phyloP scores from a whole-genome alignment of 2,888 invertebrate genomes.

The Dasysyrphus albostriatus region DNA sequence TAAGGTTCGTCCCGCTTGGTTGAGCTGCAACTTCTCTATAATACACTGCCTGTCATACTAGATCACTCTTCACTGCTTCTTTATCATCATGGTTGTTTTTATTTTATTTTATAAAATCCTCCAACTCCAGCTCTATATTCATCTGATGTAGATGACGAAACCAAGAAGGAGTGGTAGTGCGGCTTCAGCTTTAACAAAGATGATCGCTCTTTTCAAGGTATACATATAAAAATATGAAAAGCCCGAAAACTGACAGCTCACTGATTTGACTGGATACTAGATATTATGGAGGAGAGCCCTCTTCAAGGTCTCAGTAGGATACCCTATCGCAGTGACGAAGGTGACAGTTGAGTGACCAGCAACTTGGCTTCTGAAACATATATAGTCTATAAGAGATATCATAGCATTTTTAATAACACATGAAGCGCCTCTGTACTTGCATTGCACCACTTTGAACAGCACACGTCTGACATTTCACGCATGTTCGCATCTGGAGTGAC shows the following conservation, averaged over 20 bases:
- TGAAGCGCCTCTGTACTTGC: constrained; percentile 44
- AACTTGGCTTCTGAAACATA: constrained; percentile 60
- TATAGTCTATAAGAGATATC: constrained; percentile 45
- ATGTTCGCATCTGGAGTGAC: constrained; percentile 65
- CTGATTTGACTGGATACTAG: constrained; percentile 66
- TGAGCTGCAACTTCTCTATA: constrained; percentile 50
- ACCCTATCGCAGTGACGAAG: background rate
- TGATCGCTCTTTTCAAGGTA: constrained; percentile 25
- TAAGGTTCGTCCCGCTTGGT: constrained; percentile 66
- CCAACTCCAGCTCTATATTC: background rate
- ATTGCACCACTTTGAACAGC: constrained; percentile 37
- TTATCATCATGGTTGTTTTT: constrained; percentile 30
- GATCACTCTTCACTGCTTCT: constrained; percentile 48
- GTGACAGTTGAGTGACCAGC: constrained; percentile 63
- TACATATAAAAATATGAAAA: constrained; percentile 22
- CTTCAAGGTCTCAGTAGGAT: constrained; percentile 11
- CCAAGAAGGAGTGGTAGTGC: constrained; percentile 10
- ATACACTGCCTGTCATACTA: background rate
- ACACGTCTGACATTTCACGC: constrained; percentile 70
- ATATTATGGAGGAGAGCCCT: background rate
- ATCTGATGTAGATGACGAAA: background rate
- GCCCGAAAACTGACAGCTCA: constrained; percentile 71
- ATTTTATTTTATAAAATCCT: constrained; percentile 1
- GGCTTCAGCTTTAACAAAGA: constrained; percentile 14
- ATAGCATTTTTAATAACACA: constrained; percentile 37